Base-by-base conservation (phyloP, 2,113 vertebrate species). In the Xiphophorus couchianus region DNA sequence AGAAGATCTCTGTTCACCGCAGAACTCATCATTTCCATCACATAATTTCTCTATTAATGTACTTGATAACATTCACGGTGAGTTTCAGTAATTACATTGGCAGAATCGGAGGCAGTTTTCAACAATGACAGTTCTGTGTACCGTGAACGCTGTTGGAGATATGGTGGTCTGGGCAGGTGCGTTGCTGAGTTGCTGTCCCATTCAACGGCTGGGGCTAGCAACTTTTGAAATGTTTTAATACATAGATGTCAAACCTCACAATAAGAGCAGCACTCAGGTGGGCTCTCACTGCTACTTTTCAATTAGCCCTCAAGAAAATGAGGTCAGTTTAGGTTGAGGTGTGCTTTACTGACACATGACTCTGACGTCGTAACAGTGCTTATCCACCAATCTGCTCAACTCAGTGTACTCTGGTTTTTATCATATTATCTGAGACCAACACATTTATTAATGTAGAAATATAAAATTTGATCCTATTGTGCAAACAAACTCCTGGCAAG, bases 231-330 rank as follows among this genome's bases (percentile, higher is more conserved):
- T 74, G 69, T 79, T 84, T 86, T 81, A 83, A 81, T 90, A 60
- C 76, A 68, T 35, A 79, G 66, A 71, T 82, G 90, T 87, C 77
- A 77, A 76, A 83, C 27, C 42, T 67, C 71, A 81, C 84, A 83
- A 83, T 74, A 78, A 82, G 74, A 88, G 73, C 63, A 70, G 69
- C 63, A 69, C 83, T 84, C 79, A 69, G 13, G 17, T 62, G 76
- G 80, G 76, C 66, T 79, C 88, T 80, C 60, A 72, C 69, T 48
- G 76, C 74, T 77, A 13, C 58, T 77, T 72, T 88, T 92, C 83
- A 90, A 90, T 89, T 86, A 91, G 82, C 81, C 77, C 73, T 33
- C 76, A 76, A 80, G 77, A 85, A 80, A 51, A 72, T 78, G 69
- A 78, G 71, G 80, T 74, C 74, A 83, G 69, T 78, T 78, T 69